These are phyloP conservation scores for Cynocephalus volans DNA, from an alignment of 2,113 vertebrate genomes.

Conservation along the genomic window DNA sequence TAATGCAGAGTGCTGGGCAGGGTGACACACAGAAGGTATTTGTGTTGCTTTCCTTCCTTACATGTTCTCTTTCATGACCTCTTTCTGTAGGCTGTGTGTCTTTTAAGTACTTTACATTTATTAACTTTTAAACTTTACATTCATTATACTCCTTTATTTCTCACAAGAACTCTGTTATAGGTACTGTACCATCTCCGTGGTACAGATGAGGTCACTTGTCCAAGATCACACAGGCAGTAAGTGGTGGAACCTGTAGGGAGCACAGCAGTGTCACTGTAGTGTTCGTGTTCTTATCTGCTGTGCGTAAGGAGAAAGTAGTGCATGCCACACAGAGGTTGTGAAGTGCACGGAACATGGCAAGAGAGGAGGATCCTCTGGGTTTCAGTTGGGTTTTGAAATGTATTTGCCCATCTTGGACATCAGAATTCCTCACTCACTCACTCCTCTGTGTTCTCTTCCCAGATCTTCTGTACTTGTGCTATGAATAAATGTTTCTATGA, in stretches of 20 bases:
- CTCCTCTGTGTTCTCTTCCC: neutral
- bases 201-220: neutral
- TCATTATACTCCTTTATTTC: neutral
- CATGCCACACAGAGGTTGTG: neutral
- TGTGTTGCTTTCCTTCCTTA: neutral
- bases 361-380: neutral
- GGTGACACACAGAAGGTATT: neutral
- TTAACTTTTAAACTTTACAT: neutral
- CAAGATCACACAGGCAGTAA: neutral
- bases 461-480: fast-evolving
- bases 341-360: neutral
- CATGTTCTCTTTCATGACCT: neutral
- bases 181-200: neutral
- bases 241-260: fast-evolving
- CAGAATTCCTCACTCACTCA: neutral
- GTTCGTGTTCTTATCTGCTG: neutral
- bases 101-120: neutral
- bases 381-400: neutral
- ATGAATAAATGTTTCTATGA: neutral
- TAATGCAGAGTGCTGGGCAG: neutral
- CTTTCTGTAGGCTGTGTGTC: neutral
- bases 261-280: fast-evolving
- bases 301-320: neutral
- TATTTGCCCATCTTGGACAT: neutral
- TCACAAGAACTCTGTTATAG: neutral